Conservation (phyloP, 2,113 vertebrate genomes). For the Stigmatopora nigra region DNA sequence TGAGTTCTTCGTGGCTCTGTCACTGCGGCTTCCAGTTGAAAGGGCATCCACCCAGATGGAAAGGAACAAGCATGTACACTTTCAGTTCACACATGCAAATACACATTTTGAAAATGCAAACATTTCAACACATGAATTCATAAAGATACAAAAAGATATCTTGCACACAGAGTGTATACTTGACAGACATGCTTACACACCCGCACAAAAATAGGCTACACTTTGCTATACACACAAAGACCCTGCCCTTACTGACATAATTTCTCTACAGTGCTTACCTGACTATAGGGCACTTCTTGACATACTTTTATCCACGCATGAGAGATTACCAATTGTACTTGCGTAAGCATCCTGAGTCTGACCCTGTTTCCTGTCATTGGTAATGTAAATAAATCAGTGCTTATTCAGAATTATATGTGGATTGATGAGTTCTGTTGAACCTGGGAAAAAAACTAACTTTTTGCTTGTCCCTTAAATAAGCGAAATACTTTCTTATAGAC, state of each 20-base stretch:
- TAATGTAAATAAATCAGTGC: constrained; percentile 28
- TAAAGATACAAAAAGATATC: neutral
- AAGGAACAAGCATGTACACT: constrained; percentile 1
- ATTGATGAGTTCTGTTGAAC: constrained; percentile 28
- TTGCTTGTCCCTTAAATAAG: constrained; percentile 6
- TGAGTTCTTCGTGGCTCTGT: constrained; percentile 39
- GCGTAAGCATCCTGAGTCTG: constrained; percentile 42
- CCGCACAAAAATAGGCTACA: neutral
- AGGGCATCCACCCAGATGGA: constrained; percentile 41
- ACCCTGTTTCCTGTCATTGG: constrained; percentile 36
- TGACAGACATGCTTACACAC: neutral
- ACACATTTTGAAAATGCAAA: neutral
- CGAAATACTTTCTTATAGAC: constrained; percentile 44
- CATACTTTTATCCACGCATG: constrained; percentile 38
- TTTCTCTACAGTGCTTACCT: constrained; percentile 7
- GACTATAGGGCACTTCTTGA: constrained; percentile 38
- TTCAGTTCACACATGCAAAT: neutral
- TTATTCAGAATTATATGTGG: constrained; percentile 11
- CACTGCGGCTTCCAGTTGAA: constrained; percentile 20
- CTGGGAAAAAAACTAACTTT: neutral
- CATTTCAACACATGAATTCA: neutral
- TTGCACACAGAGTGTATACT: no score
- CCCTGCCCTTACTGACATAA: constrained; percentile 47
- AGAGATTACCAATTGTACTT: constrained; percentile 39
- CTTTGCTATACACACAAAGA: constrained; percentile 30